phyloP scores from a whole-genome alignment of 2,797 vertebrate species.

The Heliangelus exortis region DNA sequence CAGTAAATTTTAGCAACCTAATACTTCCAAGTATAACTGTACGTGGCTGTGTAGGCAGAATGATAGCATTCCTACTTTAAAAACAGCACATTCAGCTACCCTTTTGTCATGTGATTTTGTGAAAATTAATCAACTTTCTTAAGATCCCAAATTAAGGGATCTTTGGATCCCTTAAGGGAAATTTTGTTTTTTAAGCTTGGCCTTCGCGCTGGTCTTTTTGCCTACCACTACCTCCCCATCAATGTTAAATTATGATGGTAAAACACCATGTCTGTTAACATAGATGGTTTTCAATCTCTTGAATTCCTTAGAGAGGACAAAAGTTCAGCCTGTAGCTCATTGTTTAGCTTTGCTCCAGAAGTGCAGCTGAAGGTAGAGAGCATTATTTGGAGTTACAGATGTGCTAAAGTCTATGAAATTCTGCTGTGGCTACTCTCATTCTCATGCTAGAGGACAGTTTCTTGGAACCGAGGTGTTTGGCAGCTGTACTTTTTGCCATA shows the following conservation, averaged over 20 bases:
- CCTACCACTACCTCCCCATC: neutral
- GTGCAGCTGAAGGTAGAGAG: neutral
- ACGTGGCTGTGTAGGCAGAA: neutral
- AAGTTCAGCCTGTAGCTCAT: neutral
- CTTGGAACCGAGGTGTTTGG: neutral
- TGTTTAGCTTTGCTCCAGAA: neutral
- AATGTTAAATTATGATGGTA: neutral
- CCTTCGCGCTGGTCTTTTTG: neutral
- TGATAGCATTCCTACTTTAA: neutral
- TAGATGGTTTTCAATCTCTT: neutral
- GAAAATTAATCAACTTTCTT: conserved; percentile 7
- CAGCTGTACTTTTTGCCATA: conserved; percentile 3
- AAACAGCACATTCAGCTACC: neutral
- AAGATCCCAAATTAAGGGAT: neutral
- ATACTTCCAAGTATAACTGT: conserved; percentile 4
- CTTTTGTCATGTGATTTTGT: neutral
- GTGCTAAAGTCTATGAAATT: neutral
- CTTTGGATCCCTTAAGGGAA: neutral
- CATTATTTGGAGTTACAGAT: neutral
- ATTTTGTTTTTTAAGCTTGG: neutral
- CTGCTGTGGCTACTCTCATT: neutral
- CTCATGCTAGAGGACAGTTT: neutral
- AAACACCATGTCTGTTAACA: neutral
- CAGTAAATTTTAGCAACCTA: conserved; percentile 45
- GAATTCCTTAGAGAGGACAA: neutral